phyloP scores from a whole-genome alignment of 1,140 invertebrate species.

The Yoshiicerus persimilis region DNA sequence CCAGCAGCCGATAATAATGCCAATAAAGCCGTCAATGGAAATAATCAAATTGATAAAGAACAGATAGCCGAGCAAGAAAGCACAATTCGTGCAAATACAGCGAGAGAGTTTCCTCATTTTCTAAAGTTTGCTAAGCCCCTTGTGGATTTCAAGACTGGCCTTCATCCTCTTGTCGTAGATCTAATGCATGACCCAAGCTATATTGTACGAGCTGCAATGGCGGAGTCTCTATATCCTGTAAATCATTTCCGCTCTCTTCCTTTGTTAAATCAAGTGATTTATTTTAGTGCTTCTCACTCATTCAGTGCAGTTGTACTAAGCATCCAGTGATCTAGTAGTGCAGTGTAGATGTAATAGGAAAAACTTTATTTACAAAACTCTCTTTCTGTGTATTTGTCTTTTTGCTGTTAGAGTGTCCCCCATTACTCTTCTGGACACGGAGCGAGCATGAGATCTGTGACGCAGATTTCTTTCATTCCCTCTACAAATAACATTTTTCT shows the following conservation, averaged over 20 bases:
- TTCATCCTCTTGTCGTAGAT: slow-evolving; percentile 37
- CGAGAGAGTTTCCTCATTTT: slow-evolving; percentile 32
- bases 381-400: background rate
- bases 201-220: slow-evolving; percentile 36
- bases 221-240: slow-evolving; percentile 27
- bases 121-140: slow-evolving; percentile 37
- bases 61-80: background rate
- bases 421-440: background rate
- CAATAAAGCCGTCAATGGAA: no score
- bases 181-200: slow-evolving; percentile 44
- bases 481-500: background rate
- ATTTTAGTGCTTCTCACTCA: background rate
- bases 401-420: background rate
- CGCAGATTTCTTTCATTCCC: background rate
- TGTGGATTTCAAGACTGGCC: slow-evolving; percentile 41
- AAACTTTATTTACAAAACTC: background rate
- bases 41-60: background rate
- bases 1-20: background rate
- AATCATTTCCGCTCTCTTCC: background rate
- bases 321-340: no score
- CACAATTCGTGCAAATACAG: slow-evolving; percentile 27
- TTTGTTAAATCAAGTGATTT: background rate
- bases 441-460: background rate
- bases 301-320: background rate
- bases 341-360: background rate